Percentiles rank a stretch among this genome's conserved stretches.
Conservation (phyloP, 2,797 vertebrate genomes). For the Tiaroga cobitis region DNA sequence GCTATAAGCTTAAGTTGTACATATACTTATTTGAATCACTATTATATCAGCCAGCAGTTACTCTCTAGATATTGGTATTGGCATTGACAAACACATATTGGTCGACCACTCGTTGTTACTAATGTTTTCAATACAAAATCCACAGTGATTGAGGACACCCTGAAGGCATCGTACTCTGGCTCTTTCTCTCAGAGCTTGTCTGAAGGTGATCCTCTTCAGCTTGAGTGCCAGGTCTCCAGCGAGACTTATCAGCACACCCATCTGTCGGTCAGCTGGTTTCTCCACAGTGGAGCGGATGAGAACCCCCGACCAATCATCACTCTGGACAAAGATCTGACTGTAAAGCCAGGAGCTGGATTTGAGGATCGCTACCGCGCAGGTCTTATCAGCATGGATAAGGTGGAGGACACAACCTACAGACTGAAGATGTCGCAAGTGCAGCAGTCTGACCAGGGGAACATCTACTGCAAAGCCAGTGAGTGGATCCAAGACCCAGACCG, state of each 20-base stretch:
- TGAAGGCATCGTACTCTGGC: conserved; percentile 72
- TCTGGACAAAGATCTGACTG: conserved; percentile 73
- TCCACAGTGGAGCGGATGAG: conserved; percentile 63
- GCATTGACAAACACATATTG: neutral
- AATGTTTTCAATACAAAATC: neutral
- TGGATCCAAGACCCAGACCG: conserved; percentile 82
- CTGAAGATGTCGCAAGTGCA: conserved; percentile 70
- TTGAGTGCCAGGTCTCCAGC: conserved; percentile 83
- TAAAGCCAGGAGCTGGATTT: conserved; percentile 71
- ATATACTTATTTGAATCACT: neutral
- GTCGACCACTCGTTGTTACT: neutral
- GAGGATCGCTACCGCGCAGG: conserved; percentile 68
- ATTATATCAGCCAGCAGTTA: neutral
- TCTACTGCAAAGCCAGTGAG: conserved; percentile 76
- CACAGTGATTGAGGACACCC: conserved; percentile 86
- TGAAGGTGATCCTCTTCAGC: conserved; percentile 79
- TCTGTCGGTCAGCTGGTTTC: conserved; percentile 86
- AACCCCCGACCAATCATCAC: conserved; percentile 64
- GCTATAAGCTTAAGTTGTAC: neutral
- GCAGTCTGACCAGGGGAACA: conserved; percentile 72
- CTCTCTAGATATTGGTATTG: neutral
- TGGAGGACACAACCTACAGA: conserved; percentile 70
- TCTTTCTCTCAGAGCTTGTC: conserved; percentile 59
- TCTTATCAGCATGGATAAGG: conserved; percentile 74
- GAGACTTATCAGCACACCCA: conserved; percentile 90